phyloP scores from a whole-genome alignment of 2,797 vertebrate genomes.

The Takifugu rubripes region DNA sequence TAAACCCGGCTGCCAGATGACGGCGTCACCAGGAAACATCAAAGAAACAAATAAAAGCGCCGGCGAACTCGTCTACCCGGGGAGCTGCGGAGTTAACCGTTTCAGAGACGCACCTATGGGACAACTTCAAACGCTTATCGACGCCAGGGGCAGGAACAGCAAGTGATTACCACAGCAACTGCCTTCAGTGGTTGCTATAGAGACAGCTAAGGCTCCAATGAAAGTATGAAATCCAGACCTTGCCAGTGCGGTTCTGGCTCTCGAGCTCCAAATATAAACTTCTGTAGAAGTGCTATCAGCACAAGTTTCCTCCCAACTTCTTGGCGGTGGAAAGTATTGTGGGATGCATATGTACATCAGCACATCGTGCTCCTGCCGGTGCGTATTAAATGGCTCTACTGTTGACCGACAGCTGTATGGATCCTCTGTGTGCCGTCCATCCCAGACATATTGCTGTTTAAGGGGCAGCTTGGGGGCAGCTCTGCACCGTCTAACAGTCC shows the following conservation, averaged over 20 bases:
- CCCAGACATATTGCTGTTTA: constrained; percentile 70
- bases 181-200: constrained; percentile 78
- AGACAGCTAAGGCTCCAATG: constrained; percentile 70
- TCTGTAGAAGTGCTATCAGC: constrained; percentile 66
- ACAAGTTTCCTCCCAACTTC: constrained; percentile 64
- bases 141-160: constrained; percentile 64
- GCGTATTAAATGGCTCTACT: constrained; percentile 65
- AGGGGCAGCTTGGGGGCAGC: constrained; percentile 68
- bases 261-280: constrained; percentile 51
- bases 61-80: constrained; percentile 41
- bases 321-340: constrained; percentile 61
- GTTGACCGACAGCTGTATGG: constrained; percentile 66
- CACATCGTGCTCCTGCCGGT: constrained; percentile 63
- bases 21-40: constrained; percentile 56
- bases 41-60: constrained; percentile 66
- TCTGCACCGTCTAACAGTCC: constrained; percentile 53
- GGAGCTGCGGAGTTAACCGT: constrained; percentile 62
- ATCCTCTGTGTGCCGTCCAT: constrained; percentile 69
- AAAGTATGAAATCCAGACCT: constrained; percentile 36
- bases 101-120: constrained; percentile 58
- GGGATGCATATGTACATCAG: constrained; percentile 69
- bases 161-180: constrained; percentile 64
- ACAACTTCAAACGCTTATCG: constrained; percentile 70
- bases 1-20: constrained; percentile 56
- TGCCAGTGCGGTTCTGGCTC: constrained; percentile 34